A percentile compares a stretch with the other conserved stretches of the same genome.
Evolutionary conservation across 2,797 vertebrate species (phyloP).

Genomic region (Sebastes itinus): DNA sequence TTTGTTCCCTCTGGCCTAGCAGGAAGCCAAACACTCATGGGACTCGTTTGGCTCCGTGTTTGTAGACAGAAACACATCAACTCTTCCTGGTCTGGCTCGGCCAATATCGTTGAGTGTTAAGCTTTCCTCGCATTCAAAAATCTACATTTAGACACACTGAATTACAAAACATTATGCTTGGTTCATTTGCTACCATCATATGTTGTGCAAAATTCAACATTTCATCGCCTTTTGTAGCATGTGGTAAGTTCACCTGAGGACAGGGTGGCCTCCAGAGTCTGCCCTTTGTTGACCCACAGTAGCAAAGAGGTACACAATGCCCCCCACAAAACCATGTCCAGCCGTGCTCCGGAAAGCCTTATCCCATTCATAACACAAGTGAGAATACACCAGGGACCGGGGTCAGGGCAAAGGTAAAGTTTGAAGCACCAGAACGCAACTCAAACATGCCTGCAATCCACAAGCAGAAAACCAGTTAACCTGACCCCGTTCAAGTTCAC

Average conservation of each 20-base stretch:
- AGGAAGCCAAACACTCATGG: slow-evolving; percentile 76
- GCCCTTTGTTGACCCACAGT: slow-evolving; percentile 43
- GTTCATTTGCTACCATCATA: neutral
- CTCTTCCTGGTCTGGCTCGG: slow-evolving; percentile 50
- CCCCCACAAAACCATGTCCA: slow-evolving; percentile 46
- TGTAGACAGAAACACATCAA: slow-evolving; percentile 53
- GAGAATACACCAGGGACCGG: slow-evolving; percentile 42
- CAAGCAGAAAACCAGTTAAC: slow-evolving; percentile 30
- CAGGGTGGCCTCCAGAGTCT: slow-evolving; percentile 42
- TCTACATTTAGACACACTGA: slow-evolving; percentile 10
- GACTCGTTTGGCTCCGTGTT: slow-evolving; percentile 69
- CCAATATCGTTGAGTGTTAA: slow-evolving; percentile 33
- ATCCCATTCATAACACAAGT: slow-evolving; percentile 38
- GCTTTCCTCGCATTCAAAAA: slow-evolving; percentile 3
- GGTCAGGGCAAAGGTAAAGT: slow-evolving; percentile 61
- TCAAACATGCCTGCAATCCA: slow-evolving; percentile 32
- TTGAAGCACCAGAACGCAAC: slow-evolving; percentile 37
- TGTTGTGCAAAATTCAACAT: neutral
- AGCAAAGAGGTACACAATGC: slow-evolving; percentile 23
- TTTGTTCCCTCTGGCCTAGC: slow-evolving; percentile 74
- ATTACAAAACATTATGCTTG: slow-evolving; percentile 13
- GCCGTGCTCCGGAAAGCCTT: slow-evolving; percentile 46
- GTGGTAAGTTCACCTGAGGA: slow-evolving; percentile 66
- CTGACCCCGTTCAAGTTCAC: slow-evolving; percentile 51
- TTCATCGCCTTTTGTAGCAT: neutral